A percentile compares a stretch with the other conserved stretches of the same genome.
phyloP scores from a whole-genome alignment of 1,140 invertebrate genomes.

The Episyrphus balteatus region DNA sequence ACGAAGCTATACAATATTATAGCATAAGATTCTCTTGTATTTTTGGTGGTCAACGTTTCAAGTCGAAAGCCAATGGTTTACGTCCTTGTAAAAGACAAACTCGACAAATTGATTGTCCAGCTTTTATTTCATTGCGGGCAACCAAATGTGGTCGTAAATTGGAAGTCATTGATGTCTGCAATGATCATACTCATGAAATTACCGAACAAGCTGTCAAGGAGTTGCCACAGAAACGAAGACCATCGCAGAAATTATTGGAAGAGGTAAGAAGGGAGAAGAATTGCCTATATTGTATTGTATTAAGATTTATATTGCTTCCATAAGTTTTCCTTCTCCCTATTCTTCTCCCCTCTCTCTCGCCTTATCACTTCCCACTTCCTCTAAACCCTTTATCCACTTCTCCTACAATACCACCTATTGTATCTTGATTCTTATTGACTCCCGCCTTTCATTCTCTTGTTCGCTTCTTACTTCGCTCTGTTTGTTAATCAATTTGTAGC shows the following conservation, averaged over 20 bases:
- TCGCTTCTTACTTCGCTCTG: too few relatives aligned
- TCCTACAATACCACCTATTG: too few relatives aligned
- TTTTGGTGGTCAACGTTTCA: slow-evolving; percentile 39
- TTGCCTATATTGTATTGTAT: neutral
- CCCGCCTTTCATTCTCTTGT: too few relatives aligned
- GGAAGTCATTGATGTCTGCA: slow-evolving; percentile 41
- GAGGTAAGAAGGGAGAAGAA: slow-evolving; percentile 20
- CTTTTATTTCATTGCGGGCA: slow-evolving; percentile 39
- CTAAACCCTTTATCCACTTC: too few relatives aligned
- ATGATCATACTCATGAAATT: slow-evolving; percentile 41
- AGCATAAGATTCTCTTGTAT: slow-evolving; percentile 28
- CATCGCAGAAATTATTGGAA: slow-evolving; percentile 36
- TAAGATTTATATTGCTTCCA: too few relatives aligned
- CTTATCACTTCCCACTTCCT: too few relatives aligned
- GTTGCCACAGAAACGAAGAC: slow-evolving; percentile 37
- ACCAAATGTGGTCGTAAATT: slow-evolving; percentile 39
- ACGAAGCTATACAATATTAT: too few relatives aligned
- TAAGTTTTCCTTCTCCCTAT: too few relatives aligned
- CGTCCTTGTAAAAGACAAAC: slow-evolving; percentile 24
- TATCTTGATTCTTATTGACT: too few relatives aligned
- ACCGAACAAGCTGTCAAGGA: slow-evolving; percentile 38
- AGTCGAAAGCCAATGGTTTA: slow-evolving; percentile 36
- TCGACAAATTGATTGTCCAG: slow-evolving; percentile 39
- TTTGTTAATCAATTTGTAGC: too few relatives aligned
- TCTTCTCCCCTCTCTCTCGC: too few relatives aligned